A percentile compares a stretch with the other conserved stretches of the same genome.
Conservation (phyloP, 2,888 invertebrate genomes). For the Spilarctia lutea region DNA sequence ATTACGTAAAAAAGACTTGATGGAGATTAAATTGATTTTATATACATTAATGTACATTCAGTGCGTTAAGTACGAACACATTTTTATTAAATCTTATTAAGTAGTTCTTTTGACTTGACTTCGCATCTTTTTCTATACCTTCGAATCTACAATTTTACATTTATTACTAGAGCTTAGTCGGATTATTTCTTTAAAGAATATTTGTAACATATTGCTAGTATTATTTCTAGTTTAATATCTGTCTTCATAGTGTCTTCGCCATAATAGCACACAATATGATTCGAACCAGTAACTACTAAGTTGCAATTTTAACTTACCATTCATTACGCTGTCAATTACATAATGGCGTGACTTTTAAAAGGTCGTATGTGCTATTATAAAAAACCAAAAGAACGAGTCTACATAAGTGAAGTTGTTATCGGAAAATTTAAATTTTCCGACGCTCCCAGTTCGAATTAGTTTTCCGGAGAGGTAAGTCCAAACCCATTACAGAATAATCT, state of each 20-base stretch:
- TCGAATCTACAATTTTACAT: too few relatives aligned
- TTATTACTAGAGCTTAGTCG: neutral
- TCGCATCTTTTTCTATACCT: too few relatives aligned
- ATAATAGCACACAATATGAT: neutral
- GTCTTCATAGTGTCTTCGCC: too few relatives aligned
- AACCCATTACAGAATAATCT: constrained; percentile 9
- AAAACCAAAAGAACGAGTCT: constrained; percentile 4
- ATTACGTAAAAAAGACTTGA: too few relatives aligned
- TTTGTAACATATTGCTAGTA: too few relatives aligned
- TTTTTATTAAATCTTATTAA: neutral
- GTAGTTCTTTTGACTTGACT: too few relatives aligned
- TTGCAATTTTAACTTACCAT: neutral
- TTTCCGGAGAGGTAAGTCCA: constrained; percentile 38
- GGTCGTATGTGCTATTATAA: neutral
- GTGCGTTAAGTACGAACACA: neutral
- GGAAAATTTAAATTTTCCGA: constrained; percentile 38
- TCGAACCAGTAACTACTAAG: neutral
- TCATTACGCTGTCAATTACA: neutral
- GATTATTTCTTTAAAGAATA: neutral
- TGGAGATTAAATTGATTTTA: too few relatives aligned
- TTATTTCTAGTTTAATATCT: too few relatives aligned
- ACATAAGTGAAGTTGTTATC: constrained; percentile 37
- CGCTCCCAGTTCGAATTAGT: constrained; percentile 22
- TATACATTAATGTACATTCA: too few relatives aligned
- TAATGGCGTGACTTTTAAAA: neutral